Base-by-base conservation (phyloP, 1,140 invertebrate genomes). In the Drosophila auraria region DNA sequence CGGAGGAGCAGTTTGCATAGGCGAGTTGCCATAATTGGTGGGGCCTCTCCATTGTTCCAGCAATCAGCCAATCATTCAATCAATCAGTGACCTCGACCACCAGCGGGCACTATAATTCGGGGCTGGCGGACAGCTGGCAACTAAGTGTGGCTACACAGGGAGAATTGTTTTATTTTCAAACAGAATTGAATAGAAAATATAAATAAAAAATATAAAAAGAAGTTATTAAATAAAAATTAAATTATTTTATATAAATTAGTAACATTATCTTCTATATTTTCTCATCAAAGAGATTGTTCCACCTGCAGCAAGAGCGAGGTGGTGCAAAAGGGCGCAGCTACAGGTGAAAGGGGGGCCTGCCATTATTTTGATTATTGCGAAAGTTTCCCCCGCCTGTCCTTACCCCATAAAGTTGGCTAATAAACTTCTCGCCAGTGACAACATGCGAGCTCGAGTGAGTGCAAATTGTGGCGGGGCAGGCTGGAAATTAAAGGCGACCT, bases 11-110 rank as follows among this genome's bases (percentile, higher is more conserved):
- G 70, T 42, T 75, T 65, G 71, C 71, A 76, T 65, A 61, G 53
- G n/a, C 50, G 71, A 76, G 59, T 65, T 76, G 62, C 74, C 73
- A 77, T 77, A 77, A 77, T 77, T 77, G 62, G 54, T 44, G 47
- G 17, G 38, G 25, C 40, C 62, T 33, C 53, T 36, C 62, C 20
- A 77, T 77, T 58, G 73, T 77, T 68, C 63, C 40, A 38, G 33
- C 69, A 54, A 40, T 56, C 75, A 66, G 79, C 59, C 80, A 73
- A 57, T 82, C 78, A 61, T 51, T 70, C 63, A 65, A 61, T 62
- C 59, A 69, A 79, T 62, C 56, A 71, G 54, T 57, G 68, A 33
- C 50, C 66, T 54, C 50, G 68, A 38, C 42, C 50, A 62, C 17
- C 8, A 17, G 30, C 9, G 30, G 25, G 49, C 49, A 54, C 62